Evolutionary conservation across 2,888 invertebrate species (phyloP).

Genomic region (Trachelus troglodyta): DNA sequence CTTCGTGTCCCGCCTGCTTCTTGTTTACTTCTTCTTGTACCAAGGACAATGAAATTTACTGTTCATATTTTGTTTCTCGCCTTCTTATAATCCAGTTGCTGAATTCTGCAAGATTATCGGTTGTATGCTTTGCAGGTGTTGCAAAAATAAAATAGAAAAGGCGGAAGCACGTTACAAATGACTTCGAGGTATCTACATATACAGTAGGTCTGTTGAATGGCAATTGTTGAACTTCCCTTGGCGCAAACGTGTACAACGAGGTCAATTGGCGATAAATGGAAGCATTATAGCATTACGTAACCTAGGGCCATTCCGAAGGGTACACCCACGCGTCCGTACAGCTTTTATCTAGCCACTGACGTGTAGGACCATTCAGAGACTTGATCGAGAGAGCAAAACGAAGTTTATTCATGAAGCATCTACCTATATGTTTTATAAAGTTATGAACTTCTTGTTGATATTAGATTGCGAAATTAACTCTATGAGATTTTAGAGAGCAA

Average conservation of each 20-base stretch:
- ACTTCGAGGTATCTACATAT: constrained; percentile 32
- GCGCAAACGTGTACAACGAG: constrained; percentile 64
- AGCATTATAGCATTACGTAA: constrained; percentile 64
- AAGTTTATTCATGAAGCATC: background rate
- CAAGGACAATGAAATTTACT: background rate
- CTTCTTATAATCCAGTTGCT: background rate
- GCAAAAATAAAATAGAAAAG: constrained; percentile 18
- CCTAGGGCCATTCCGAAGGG: constrained; percentile 64
- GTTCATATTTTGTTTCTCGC: background rate
- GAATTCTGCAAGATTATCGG: background rate
- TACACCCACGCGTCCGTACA: constrained; percentile 53
- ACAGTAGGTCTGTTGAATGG: constrained; percentile 55
- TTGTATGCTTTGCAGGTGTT: background rate
- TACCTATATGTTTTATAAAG: background rate
- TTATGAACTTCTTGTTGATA: background rate
- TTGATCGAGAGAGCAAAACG: background rate
- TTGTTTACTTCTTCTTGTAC: background rate
- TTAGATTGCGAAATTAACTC: background rate
- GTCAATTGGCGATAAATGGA: constrained; percentile 66
- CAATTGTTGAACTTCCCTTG: constrained; percentile 67
- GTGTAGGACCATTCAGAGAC: constrained; percentile 2
- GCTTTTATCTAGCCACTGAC: constrained; percentile 27
- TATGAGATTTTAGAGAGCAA: background rate
- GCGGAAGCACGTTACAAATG: constrained; percentile 38
- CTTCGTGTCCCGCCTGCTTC: background rate